phyloP scores from a whole-genome alignment of 2,888 invertebrate genomes.

The Drosophila maculinotata region DNA sequence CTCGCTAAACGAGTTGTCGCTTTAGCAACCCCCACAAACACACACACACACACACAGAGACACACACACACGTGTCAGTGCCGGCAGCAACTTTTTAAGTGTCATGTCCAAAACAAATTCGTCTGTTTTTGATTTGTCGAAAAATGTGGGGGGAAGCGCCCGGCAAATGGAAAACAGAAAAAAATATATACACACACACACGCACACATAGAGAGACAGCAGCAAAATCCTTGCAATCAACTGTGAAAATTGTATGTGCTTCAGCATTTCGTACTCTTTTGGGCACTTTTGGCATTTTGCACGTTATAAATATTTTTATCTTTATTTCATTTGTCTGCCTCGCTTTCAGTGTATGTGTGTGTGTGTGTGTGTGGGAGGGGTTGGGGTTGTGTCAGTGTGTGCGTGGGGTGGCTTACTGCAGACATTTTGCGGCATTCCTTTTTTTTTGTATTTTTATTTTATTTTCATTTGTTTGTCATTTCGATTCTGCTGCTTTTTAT shows the following conservation, averaged over 20 bases:
- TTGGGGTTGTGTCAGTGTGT: background rate
- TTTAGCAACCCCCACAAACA: conserved; percentile 48
- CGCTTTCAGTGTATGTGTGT: conserved; percentile 12
- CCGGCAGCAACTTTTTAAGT: conserved; percentile 78
- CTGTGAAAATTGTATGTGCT: conserved; percentile 47
- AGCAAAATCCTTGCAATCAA: conserved; percentile 60
- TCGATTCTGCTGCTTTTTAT: conserved; percentile 61
- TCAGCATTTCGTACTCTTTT: conserved; percentile 26
- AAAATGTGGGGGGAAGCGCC: conserved; percentile 62
- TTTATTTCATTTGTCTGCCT: conserved; percentile 66
- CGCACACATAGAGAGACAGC: conserved; percentile 25
- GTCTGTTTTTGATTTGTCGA: conserved; percentile 85
- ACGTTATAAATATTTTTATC: conserved; percentile 81
- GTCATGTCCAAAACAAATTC: conserved; percentile 84
- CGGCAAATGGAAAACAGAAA: conserved; percentile 29
- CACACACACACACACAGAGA: conserved; percentile 7
- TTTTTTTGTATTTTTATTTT: conserved; percentile 30
- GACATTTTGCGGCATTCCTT: conserved; percentile 45
- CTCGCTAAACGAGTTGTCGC: conserved; percentile 51
- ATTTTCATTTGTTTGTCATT: conserved; percentile 64
- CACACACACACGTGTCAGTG: conserved; percentile 64
- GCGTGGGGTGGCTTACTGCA: conserved; percentile 40
- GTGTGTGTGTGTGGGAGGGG: background rate
- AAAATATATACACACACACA: conserved; percentile 15
- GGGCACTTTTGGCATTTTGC: conserved; percentile 64